Evolutionary conservation across 2,888 invertebrate species (phyloP).

Genomic region (Dryococelus australis): DNA sequence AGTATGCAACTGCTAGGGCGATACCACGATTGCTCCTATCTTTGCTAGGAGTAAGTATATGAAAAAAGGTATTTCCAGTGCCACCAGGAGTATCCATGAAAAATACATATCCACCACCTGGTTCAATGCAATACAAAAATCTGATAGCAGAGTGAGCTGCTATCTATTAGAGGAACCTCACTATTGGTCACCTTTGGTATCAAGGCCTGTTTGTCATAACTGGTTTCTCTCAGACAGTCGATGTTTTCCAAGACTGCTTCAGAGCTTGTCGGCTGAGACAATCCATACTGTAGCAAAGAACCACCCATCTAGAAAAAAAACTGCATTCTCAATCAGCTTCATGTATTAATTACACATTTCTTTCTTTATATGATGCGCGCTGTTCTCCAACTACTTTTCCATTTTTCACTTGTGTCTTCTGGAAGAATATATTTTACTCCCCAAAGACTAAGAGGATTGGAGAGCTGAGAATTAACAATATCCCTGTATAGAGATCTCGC

Average conservation of each 20-base stretch:
- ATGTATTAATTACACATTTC: slow-evolving; percentile 17
- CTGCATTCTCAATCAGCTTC: slow-evolving; percentile 10
- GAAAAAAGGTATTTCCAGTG: slow-evolving; percentile 49
- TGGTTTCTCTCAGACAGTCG: background rate
- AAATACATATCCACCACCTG: slow-evolving; percentile 30
- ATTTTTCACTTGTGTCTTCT: slow-evolving; percentile 34
- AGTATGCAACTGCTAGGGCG: slow-evolving; percentile 50
- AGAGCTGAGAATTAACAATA: background rate
- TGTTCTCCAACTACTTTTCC: no score
- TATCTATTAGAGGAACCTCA: slow-evolving; percentile 5
- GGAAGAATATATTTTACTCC: slow-evolving; percentile 34
- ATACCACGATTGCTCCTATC: slow-evolving; percentile 40
- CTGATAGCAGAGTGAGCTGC: background rate
- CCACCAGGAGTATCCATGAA: slow-evolving; percentile 54
- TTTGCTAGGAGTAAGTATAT: slow-evolving; percentile 48
- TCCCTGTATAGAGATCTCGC: slow-evolving; percentile 40
- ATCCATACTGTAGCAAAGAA: slow-evolving; percentile 36
- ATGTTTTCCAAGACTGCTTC: slow-evolving; percentile 28
- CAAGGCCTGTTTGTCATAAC: slow-evolving; percentile 29
- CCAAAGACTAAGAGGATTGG: slow-evolving; percentile 42
- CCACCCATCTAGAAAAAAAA: slow-evolving; percentile 12
- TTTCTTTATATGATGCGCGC: no score
- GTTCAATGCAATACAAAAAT: background rate
- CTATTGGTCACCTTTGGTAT: background rate
- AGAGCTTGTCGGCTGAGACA: slow-evolving; percentile 33